Evolutionary conservation across 2,113 vertebrate species (phyloP).

Genomic region (Hemicordylus capensis): DNA sequence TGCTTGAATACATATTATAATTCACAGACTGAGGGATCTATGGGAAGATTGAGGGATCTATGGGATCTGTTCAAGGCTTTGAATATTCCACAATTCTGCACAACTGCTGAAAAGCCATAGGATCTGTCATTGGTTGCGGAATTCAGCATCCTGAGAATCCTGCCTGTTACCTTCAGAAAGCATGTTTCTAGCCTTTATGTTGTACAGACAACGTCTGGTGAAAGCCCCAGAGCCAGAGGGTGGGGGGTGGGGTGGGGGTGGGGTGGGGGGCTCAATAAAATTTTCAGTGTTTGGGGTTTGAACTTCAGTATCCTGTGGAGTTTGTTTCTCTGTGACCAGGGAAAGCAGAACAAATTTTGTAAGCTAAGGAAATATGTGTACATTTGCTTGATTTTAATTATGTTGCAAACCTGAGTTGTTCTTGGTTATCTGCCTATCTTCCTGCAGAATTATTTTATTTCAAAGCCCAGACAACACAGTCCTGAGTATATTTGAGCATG

Average conservation of each 20-base stretch:
- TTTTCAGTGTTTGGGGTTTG: background rate
- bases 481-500: constrained; percentile 7
- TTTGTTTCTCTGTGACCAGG: background rate
- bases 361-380: background rate
- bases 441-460: background rate
- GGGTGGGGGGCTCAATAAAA: too few species aligned
- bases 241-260: too few species aligned
- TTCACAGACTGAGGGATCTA: background rate
- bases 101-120: background rate
- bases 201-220: too few species aligned
- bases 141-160: background rate
- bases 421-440: background rate
- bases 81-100: background rate
- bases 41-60: background rate
- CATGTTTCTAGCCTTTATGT: background rate
- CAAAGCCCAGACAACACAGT: background rate
- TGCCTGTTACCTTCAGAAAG: background rate
- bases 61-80: background rate
- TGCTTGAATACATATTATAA: background rate
- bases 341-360: background rate
- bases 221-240: background rate
- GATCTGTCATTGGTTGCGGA: background rate
- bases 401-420: background rate
- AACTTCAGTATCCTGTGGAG: background rate
- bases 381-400: background rate